These are phyloP conservation scores for Empidonax traillii DNA, from an alignment of 2,113 vertebrate genomes.

Conservation along the genomic window DNA sequence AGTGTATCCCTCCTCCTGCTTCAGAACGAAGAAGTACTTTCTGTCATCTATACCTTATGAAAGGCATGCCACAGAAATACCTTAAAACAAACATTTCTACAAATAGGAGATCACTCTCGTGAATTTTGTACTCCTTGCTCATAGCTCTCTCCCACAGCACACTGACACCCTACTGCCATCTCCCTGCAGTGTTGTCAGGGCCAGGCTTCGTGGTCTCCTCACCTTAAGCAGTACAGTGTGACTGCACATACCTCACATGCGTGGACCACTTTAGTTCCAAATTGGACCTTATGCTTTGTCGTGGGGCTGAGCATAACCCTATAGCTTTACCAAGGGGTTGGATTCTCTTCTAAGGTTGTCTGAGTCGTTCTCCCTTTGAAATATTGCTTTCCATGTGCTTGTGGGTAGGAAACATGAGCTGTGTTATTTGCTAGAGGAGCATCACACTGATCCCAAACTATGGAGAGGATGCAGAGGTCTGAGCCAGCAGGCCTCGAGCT, in stretches of 20 bases:
- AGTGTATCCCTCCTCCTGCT: neutral
- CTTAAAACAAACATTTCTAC: neutral
- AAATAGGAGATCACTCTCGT: neutral
- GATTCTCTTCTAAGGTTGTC: neutral
- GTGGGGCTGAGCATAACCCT: neutral
- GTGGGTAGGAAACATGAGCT: neutral
- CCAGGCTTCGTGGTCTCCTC: neutral
- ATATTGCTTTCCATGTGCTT: neutral
- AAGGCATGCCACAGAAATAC: neutral
- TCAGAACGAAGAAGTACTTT: neutral
- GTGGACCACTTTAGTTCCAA: neutral
- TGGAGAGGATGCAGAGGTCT: neutral
- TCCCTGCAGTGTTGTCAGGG: neutral
- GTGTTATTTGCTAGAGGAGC: neutral
- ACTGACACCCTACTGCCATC: neutral
- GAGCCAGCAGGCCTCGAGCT: neutral
- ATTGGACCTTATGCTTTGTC: neutral
- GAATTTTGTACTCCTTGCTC: neutral
- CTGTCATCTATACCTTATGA: fast-evolving
- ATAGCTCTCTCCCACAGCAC: neutral
- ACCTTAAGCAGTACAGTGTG: neutral
- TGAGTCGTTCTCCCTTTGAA: neutral
- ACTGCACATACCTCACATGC: neutral
- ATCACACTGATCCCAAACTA: neutral
- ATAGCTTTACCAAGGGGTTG: neutral